A percentile compares a stretch with the other conserved stretches of the same genome.
phyloP scores from a whole-genome alignment of 2,797 vertebrate species.

The Scarus forsteni region DNA sequence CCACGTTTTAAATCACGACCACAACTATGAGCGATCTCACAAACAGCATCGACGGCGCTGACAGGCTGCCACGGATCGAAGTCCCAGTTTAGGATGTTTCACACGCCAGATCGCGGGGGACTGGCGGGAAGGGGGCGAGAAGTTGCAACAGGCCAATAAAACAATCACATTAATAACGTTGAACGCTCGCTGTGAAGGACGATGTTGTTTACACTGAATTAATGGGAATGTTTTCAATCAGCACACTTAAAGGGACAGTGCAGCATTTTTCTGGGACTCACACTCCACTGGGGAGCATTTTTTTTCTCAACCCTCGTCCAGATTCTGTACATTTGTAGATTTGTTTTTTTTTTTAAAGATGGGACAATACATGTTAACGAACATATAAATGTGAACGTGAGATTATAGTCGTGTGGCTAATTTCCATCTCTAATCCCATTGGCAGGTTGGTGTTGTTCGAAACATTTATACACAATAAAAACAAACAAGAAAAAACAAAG shows the following conservation, averaged over 20 bases:
- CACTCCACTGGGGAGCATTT: too few relatives aligned
- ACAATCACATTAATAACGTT: background rate
- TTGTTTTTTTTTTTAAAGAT: too few relatives aligned
- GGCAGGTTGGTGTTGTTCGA: too few relatives aligned
- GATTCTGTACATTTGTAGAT: too few relatives aligned
- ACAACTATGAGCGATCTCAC: conserved; percentile 55
- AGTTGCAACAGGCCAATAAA: background rate
- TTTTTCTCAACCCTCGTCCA: too few relatives aligned
- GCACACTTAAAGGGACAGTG: background rate
- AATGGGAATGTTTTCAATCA: background rate
- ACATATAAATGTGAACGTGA: too few relatives aligned
- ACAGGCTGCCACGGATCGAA: background rate
- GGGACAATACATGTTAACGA: too few relatives aligned
- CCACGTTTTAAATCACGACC: conserved; percentile 60
- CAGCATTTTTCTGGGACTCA: too few relatives aligned
- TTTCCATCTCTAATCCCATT: too few relatives aligned
- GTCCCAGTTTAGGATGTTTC: conserved; percentile 5
- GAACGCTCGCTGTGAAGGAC: background rate
- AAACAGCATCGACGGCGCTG: conserved; percentile 34
- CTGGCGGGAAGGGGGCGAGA: background rate
- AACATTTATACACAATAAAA: too few relatives aligned
- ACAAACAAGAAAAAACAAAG: too few relatives aligned
- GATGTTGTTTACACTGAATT: background rate
- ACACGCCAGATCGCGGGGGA: background rate
- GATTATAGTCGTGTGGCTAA: too few relatives aligned